Evolutionary conservation across 2,113 vertebrate species (phyloP).

Genomic region (cattle (Bos taurus)): DNA sequence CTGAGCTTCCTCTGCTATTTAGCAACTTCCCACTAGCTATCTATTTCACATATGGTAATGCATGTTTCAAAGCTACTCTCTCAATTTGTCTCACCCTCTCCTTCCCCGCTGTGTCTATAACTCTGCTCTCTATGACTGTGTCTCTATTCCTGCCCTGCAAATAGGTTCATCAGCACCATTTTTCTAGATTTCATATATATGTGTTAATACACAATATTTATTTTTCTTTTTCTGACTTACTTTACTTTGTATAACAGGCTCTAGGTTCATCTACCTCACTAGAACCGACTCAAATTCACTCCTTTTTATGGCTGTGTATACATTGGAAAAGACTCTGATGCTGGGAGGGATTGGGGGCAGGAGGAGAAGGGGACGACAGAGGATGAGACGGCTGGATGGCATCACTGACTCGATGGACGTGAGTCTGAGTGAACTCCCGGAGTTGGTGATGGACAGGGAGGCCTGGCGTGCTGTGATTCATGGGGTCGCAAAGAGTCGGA

Average conservation of each 20-base stretch:
- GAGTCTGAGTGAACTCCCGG: no score
- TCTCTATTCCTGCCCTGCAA: not conserved
- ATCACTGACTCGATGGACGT: no score
- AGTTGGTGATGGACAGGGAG: no score
- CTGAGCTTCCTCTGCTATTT: not conserved
- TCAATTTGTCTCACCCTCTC: not conserved
- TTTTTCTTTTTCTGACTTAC: not conserved
- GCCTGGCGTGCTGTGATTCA: no score
- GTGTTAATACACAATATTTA: not conserved
- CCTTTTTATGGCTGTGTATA: not conserved
- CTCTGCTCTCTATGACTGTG: not conserved
- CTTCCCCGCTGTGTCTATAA: not conserved
- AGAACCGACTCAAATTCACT: not conserved
- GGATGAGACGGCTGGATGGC: no score
- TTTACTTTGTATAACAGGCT: not conserved
- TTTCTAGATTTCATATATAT: not conserved
- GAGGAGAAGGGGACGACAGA: no score
- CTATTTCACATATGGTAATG: not conserved
- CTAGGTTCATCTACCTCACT: not conserved
- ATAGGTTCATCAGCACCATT: not conserved
- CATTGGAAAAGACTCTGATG: no score
- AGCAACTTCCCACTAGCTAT: not conserved
- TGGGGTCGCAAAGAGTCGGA: no score
- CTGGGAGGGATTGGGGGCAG: no score
- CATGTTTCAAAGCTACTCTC: not conserved